Base-by-base conservation (phyloP, 2,113 vertebrate species). In the Corynorhinus townsendii region DNA sequence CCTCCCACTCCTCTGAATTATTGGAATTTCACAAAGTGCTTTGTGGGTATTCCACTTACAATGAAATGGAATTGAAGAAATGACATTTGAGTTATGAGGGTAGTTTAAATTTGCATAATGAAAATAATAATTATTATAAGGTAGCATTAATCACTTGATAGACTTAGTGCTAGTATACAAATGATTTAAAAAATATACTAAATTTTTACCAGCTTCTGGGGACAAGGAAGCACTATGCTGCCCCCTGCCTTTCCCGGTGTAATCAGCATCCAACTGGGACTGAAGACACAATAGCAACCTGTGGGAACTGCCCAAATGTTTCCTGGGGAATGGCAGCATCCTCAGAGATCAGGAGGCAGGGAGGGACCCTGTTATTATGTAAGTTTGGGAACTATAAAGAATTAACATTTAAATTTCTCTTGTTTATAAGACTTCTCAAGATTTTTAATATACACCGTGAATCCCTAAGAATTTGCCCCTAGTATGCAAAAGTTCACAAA, bases 111-210 rank as follows among this genome's bases (percentile, higher is more conserved):
- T 95, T 72, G 47, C 40, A 79, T 62, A 64, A 82, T 69, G 7
- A 94, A 94, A 94, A 96, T 35, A 89, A 69, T 80, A 82, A 89
- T 68, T 82, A 85, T 68, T 87, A 38, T 45, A 77, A 93, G 68
- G 90, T 62, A 69, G 11, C 68, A 93, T 83, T 92, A 81, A 84
- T 86, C 35, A 92, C 38, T 75, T 71, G 47, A 64, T 77, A 96
- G 56, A 87, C 9, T 79, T 85, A 76, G 64, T 16, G 26, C 86
- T 95, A 85, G 81, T 64, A 73, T 16, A 56, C 26, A 73, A 47
- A 59, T 38, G 20, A 47, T 26, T 20, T 33, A 4, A 35, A 52
- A 66, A 73, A 90, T 82, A 43, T 38, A 30, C 52, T 68, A 28
- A 40, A 24, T 30, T 88, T 90, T 73, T 56, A 89, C 33, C 47